Conservation (phyloP, 2,113 vertebrate species). For the Argyrosomus japonicus region DNA sequence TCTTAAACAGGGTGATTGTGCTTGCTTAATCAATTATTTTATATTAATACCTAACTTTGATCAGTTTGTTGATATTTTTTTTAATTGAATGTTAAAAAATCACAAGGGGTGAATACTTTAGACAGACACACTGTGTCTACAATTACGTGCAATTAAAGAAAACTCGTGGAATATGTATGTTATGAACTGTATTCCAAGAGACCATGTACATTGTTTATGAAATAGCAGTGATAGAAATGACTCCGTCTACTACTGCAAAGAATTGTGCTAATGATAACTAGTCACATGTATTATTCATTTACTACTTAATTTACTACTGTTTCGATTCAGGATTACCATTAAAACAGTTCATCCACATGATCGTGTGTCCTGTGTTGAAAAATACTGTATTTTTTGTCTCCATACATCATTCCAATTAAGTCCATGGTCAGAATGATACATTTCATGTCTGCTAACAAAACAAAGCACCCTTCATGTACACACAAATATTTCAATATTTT, state of each 20-base stretch:
- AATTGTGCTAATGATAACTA: conserved; percentile 2
- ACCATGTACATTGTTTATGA: background rate
- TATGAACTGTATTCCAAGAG: background rate
- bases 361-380: background rate
- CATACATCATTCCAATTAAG: background rate
- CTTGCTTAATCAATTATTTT: background rate
- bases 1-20: background rate
- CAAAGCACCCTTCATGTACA: background rate
- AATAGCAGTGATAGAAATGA: conserved; percentile 1
- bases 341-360: background rate
- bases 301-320: background rate
- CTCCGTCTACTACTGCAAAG: background rate
- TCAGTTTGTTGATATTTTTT: too few relatives aligned
- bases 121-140: background rate
- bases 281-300: background rate
- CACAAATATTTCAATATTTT: background rate
- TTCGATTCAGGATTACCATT: background rate
- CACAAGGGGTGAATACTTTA: background rate
- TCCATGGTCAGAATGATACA: background rate
- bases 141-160: background rate
- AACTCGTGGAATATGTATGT: background rate
- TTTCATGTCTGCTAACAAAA: background rate
- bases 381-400: background rate
- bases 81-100: background rate
- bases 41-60: too few relatives aligned